Base-by-base conservation (phyloP, 1,140 invertebrate genomes). In the Tachypleus tridentatus region DNA sequence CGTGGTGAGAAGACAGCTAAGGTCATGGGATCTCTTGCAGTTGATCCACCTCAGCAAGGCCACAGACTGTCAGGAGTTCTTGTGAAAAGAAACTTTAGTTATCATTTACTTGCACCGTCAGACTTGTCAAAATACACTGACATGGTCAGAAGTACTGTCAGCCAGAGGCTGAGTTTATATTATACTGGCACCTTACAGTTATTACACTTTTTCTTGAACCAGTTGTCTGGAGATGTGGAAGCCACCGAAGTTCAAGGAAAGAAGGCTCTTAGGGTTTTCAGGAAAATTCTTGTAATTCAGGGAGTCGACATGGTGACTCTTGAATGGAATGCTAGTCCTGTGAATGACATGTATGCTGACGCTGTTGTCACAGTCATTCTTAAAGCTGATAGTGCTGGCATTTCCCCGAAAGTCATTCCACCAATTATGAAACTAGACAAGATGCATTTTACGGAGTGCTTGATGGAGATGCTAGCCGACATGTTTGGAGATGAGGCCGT, bases 331-430 rank as follows among this genome's bases (percentile, higher is more conserved):
- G 91, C 93, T 11, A 93, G 89, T 74, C 94, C 95, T 8, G 87
- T 97, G 29, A 91, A 93, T 74, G 96, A 99, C 76, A 98, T 98
- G 91, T 98, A 91, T 78, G 93, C 96, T 3, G 96, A 99, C 80
- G 87, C 94, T 29, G 87, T 97, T 9, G 79, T 98, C 51, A 87
- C 90, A 7, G 90, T 69, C 0, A 62, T 79, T 50, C 10, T 68
- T 1, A 67, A 69, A 54, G 62, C 68, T 29, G 62, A 70, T 10
- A 53, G 57, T 54, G 58, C 66, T 3, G 58, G 57, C 0, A 9
- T 65, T 9, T 56, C 59, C 5, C 3, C 52, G 4, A 65, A 70
- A 58, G 59, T 62, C 6, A 29, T 69, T 57, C 65, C 65, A 10
- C 56, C 62, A 5, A 49, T 53, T 8, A 52, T 64, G 4, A 67